Evolutionary conservation across 2,797 vertebrate species (phyloP).

Genomic region (Sebastes iracundus): DNA sequence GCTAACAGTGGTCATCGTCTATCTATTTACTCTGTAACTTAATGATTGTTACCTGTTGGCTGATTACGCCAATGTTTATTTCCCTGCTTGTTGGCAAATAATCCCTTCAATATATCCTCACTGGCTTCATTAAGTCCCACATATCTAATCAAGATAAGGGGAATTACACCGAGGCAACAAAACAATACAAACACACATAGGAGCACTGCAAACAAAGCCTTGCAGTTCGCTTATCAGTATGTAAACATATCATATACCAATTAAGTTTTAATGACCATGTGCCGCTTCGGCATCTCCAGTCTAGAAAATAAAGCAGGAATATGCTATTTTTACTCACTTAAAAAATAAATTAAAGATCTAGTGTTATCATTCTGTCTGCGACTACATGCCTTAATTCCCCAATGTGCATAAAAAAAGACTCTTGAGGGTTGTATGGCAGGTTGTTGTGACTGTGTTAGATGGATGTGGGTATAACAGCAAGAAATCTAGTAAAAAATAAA

Average conservation of each 20-base stretch:
- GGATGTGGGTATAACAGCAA: not conserved
- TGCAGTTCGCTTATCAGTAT: constrained; percentile 12
- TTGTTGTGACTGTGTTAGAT: constrained; percentile 5
- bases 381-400: not conserved
- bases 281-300: not conserved
- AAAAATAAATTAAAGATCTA: not conserved
- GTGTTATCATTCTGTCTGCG: not conserved
- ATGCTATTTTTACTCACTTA: not conserved
- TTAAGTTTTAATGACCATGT: constrained; percentile 15
- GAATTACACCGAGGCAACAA: constrained; percentile 43
- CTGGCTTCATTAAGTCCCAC: constrained; percentile 51
- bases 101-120: constrained; percentile 29
- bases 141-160: constrained; percentile 55
- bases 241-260: constrained; percentile 25
- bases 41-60: constrained; percentile 35
- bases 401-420: not conserved
- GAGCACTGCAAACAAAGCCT: constrained; percentile 28
- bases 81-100: constrained; percentile 31
- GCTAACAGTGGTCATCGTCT: not conserved
- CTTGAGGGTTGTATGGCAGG: not conserved
- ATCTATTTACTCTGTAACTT: not conserved
- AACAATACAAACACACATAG: constrained; percentile 45
- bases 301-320: not conserved
- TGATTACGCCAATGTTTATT: constrained; percentile 46
- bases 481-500: not conserved